phyloP scores from a whole-genome alignment of 2,888 invertebrate genomes.

The Resseliella maxima region DNA sequence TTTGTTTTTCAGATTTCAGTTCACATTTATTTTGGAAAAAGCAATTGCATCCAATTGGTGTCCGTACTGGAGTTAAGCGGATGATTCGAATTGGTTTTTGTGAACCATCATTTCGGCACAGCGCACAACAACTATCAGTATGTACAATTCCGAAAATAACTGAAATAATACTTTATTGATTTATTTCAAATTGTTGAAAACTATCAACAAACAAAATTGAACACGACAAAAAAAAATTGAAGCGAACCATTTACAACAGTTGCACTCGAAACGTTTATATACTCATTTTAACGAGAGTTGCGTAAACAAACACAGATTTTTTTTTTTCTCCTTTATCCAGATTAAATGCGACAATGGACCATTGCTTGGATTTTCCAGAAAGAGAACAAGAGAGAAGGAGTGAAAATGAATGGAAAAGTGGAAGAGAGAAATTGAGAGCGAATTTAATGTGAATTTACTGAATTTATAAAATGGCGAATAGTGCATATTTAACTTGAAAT shows the following conservation, averaged over 20 bases:
- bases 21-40: conserved; percentile 37
- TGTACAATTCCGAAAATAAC: conserved; percentile 12
- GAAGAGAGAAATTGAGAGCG: neutral
- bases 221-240: neutral
- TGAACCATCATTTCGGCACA: neutral
- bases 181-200: conserved; percentile 54
- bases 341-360: neutral
- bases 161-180: conserved; percentile 54
- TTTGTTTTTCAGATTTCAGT: neutral
- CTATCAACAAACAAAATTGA: conserved; percentile 12
- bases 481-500: conserved; percentile 39
- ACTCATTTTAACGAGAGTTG: neutral
- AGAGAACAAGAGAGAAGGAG: neutral
- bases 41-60: conserved; percentile 53
- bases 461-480: conserved; percentile 45
- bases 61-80: conserved; percentile 13
- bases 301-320: neutral
- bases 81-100: conserved; percentile 11
- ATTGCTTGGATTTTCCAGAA: neutral
- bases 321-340: neutral
- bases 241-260: neutral
- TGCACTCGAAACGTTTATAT: neutral
- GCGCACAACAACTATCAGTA: neutral
- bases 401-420: neutral
- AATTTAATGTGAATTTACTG: neutral